Base-by-base conservation (phyloP, 2,888 invertebrate species). In the Protodeltote pygarga region DNA sequence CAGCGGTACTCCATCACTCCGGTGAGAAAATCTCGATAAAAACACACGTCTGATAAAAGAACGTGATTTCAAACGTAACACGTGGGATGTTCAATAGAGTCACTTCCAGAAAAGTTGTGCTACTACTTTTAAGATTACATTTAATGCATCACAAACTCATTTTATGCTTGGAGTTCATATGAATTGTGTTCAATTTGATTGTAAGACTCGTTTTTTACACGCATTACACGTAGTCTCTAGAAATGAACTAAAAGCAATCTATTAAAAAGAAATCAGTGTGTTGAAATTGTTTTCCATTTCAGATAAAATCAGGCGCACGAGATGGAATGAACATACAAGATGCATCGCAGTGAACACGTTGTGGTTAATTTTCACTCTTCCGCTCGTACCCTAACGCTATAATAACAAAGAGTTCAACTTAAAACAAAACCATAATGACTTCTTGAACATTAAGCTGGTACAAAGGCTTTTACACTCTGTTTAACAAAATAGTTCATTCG, bases 401-500 rank as follows among this genome's bases (percentile, higher is more conserved):
- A 51, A 54, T 50, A 60, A 60, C 49, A 50, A 49, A 60, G 53
- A 54, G 44, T 28, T 34, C 38, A 27, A 57, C 34, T 63, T 45
- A 33, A 53, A 65, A 47, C 42, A 46, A 52, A 55, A 47, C 51
- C 34, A 34, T 60, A 61, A 62, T 59, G 57, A 52, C 71, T 54
- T 59, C 62, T 62, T 68, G 49, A 68, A 68, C 63, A 67, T 69
- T 71, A 71, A 67, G 42, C 65, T 55, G 65, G 54, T 71, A 85
- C 83, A 83, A 85, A 83, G 79, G 33, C 73, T 71, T 81, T 86
- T 83, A 86, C 86, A 87, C 69, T 87, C 85, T 86, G 83, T 81
- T 88, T 79, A 83, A 83, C 88, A 84, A 84, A 83, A 84, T 81
- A 77, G 75, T 77, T 73, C 73, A 75, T 77, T 74, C 77, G 71